A percentile compares a stretch with the other conserved stretches of the same genome.
Conservation (phyloP, 2,888 invertebrate genomes). For the Steromphala cineraria region DNA sequence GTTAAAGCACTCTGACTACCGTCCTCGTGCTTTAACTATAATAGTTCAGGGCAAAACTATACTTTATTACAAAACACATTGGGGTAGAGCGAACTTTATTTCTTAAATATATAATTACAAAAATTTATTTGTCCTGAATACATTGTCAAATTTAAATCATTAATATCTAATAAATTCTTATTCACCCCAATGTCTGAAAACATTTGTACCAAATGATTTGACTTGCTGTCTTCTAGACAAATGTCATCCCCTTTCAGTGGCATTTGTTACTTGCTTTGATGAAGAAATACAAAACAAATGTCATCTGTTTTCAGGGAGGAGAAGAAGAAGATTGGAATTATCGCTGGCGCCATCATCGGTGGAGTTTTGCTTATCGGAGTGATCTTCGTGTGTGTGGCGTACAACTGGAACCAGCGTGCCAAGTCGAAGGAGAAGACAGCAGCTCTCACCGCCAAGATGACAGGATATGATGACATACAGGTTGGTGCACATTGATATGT, state of each 20-base stretch:
- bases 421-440: conserved; percentile 92
- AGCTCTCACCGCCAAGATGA: conserved; percentile 90
- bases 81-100: too few relatives aligned
- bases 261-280: too few relatives aligned
- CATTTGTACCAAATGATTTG: too few relatives aligned
- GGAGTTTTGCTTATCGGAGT: conserved; percentile 47
- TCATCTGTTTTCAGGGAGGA: conserved; percentile 49
- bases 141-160: too few relatives aligned
- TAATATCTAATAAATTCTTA: too few relatives aligned
- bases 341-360: conserved; percentile 46
- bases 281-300: not conserved
- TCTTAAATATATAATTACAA: too few relatives aligned
- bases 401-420: conserved; percentile 85
- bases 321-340: conserved; percentile 56
- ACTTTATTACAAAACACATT: too few relatives aligned
- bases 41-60: too few relatives aligned
- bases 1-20: too few relatives aligned
- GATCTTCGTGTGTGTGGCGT: conserved; percentile 71
- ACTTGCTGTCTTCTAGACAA: not conserved
- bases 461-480: conserved; percentile 83
- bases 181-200: too few relatives aligned
- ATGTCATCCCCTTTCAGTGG: not conserved
- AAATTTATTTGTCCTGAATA: too few relatives aligned
- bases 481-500: conserved; percentile 35
- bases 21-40: too few relatives aligned